Evolutionary conservation across 2,888 invertebrate genomes (phyloP), one percentile per base, ranked within the genome.

Genomic region (Kryphioiulus occultus): DNA sequence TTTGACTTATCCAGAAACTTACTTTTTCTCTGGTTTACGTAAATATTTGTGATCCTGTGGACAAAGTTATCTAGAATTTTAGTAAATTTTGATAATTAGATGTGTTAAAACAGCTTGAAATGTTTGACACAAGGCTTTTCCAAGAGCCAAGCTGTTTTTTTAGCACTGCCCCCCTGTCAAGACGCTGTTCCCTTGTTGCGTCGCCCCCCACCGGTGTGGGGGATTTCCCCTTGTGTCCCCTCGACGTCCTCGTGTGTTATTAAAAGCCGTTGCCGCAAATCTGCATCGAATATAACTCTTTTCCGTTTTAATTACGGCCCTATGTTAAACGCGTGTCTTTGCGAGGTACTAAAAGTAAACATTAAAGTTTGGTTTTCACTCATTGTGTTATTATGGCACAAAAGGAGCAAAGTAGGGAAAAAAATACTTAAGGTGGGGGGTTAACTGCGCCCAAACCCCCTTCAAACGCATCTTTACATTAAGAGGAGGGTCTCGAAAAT

Each of bases 191-290:
- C 68, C 26, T 22, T 26, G 26, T 68, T 68, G 12, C 68, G 26
- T 26, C n/a, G 26, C 68, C 10, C 59, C 12, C 68, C 68, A 68
- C 1, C 68, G 26, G 22, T 4, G 59, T 19, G 26, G 44, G 26
- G 68, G 26, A 26, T 26, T 68, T 68, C 68, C 68, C 68, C 53
- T 53, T n/a, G 26, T 68, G 68, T 12, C 68, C 68, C 68, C 68
- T n/a, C 5, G 26, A 22, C 22, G 22, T 68, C 26, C 26, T 68
- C 68, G 22, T 26, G 26, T 68, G 68, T 68, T 68, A 68, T 68
- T 68, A 68, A 68, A 68, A 68, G 68, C 68, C 68, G 68, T 68
- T 68, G 68, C 68, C 68, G 68, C 68, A 68, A 68, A 68, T 68
- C 68, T 68, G 68, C 68, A 68, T 68, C 68, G 68, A 68, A 68